A percentile compares a stretch with the other conserved stretches of the same genome.
These are phyloP conservation scores for Vanessa atalanta DNA, from an alignment of 1,140 invertebrate species.

Conservation along the genomic window DNA sequence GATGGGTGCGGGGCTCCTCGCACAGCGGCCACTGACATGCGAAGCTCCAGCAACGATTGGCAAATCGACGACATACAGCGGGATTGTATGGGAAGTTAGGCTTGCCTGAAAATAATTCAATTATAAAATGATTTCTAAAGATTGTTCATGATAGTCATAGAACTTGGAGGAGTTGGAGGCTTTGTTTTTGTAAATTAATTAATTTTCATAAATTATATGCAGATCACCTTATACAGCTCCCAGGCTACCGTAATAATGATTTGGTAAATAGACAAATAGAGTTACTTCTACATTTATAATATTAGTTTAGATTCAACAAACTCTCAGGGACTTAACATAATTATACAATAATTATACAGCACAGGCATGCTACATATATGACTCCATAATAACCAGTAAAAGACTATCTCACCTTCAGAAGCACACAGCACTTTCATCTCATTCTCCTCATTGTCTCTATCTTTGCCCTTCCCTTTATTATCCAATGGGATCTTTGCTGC, in stretches of 20 bases:
- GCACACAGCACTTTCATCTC: constrained; percentile 75
- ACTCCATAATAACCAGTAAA: not conserved
- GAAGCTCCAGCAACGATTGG: constrained; percentile 87
- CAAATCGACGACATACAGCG: constrained; percentile 63
- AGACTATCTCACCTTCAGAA: constrained; percentile 59
- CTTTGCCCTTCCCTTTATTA: constrained; percentile 54
- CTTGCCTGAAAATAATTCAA: constrained; percentile 50
- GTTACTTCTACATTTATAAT: too few relatives aligned
- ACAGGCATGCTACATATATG: too few relatives aligned
- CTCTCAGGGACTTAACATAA: too few relatives aligned
- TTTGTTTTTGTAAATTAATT: too few relatives aligned
- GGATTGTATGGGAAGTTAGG: constrained; percentile 69
- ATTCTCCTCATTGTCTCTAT: constrained; percentile 59
- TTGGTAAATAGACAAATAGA: too few relatives aligned
- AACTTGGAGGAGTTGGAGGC: too few relatives aligned
- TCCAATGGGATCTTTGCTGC: constrained; percentile 77
- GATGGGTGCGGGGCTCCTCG: constrained; percentile 85
- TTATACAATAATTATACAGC: too few relatives aligned
- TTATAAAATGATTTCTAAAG: not conserved
- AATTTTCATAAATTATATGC: too few relatives aligned
- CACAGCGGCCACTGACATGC: constrained; percentile 86
- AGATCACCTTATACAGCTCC: too few relatives aligned
- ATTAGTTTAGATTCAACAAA: too few relatives aligned
- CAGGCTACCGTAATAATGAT: too few relatives aligned
- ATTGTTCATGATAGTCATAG: too few relatives aligned